These are phyloP conservation scores for Palaemon carinicauda DNA, from an alignment of 1,140 invertebrate genomes.

Conservation along the genomic window DNA sequence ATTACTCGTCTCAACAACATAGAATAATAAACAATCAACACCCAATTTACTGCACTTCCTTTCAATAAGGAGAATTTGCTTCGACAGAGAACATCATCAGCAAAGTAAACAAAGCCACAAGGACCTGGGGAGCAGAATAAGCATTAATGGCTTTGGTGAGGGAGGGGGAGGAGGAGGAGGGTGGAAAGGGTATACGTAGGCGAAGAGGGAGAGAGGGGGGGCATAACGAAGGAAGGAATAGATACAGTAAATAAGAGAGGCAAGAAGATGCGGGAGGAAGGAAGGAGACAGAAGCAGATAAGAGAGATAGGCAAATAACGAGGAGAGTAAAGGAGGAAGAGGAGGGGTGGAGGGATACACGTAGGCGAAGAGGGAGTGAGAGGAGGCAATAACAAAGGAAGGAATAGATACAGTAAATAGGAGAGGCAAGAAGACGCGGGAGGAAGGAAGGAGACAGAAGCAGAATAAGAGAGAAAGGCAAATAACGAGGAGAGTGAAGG, in stretches of 20 bases:
- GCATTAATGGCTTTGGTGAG: neutral
- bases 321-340: neutral
- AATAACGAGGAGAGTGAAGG: neutral
- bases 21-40: too few species aligned
- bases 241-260: too few species aligned
- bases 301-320: neutral
- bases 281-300: too few species aligned
- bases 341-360: neutral
- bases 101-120: too few species aligned
- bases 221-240: neutral
- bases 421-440: neutral
- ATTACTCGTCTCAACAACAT: too few species aligned
- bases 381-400: neutral
- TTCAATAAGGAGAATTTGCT: too few species aligned
- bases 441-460: neutral
- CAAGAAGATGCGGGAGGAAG: neutral
- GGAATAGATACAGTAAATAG: too few species aligned
- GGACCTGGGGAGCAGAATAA: too few species aligned
- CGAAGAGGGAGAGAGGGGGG: neutral
- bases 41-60: too few species aligned
- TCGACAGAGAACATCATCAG: too few species aligned
- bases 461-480: neutral
- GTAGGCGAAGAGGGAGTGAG: neutral
- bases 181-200: neutral
- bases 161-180: neutral